Evolutionary conservation across 2,888 invertebrate species (phyloP).

Genomic region (Operophtera brumata): DNA sequence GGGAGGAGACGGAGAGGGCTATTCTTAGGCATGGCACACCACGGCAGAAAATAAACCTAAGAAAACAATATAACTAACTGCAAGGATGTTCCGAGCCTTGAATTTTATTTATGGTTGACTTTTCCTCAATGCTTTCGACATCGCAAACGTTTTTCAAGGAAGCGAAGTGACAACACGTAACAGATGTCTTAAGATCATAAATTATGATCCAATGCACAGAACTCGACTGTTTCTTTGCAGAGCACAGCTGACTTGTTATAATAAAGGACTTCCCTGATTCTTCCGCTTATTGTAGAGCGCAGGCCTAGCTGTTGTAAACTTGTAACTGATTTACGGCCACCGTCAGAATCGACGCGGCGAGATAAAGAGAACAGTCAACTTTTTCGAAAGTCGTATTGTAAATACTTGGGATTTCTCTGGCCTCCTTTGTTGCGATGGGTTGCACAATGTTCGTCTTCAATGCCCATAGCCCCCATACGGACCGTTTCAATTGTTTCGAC

Average conservation of each 20-base stretch:
- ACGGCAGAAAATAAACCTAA: background rate
- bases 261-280: slow-evolving; percentile 44
- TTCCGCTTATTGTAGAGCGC: slow-evolving; percentile 47
- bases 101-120: slow-evolving; percentile 5
- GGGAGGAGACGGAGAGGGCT: too few relatives aligned
- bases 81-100: slow-evolving; percentile 5
- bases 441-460: slow-evolving; percentile 71
- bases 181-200: slow-evolving; percentile 44
- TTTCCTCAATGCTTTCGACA: slow-evolving; percentile 21
- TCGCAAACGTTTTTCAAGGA: slow-evolving; percentile 5
- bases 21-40: background rate
- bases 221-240: slow-evolving; percentile 32
- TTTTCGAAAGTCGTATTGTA: slow-evolving; percentile 65
- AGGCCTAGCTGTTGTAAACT: slow-evolving; percentile 52
- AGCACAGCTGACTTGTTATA: slow-evolving; percentile 44
- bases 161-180: slow-evolving; percentile 34
- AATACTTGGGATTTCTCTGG: slow-evolving; percentile 67
- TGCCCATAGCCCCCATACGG: slow-evolving; percentile 45
- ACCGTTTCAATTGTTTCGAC: slow-evolving; percentile 67
- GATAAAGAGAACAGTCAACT: slow-evolving; percentile 54
- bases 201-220: slow-evolving; percentile 43
- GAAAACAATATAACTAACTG: background rate
- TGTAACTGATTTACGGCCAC: slow-evolving; percentile 69
- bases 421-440: slow-evolving; percentile 68
- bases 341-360: slow-evolving; percentile 37